Conservation (phyloP, 2,888 invertebrate genomes). For the Alsophila aescularia region DNA sequence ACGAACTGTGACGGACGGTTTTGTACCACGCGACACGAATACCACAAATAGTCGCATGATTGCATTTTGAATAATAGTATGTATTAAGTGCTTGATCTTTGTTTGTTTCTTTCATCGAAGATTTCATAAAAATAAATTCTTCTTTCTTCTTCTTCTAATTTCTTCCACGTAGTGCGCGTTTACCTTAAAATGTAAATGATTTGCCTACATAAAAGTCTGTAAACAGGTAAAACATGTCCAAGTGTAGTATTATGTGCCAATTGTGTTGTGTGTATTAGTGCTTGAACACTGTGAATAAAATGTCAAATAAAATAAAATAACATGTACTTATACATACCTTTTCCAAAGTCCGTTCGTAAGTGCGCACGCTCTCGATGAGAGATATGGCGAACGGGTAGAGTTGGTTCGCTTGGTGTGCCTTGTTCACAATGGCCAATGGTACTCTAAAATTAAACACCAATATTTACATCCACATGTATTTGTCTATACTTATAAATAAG, state of each 20-base stretch:
- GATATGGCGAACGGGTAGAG: constrained; percentile 99
- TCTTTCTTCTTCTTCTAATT: too few relatives aligned
- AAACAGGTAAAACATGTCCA: constrained; percentile 22
- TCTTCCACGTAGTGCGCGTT: too few relatives aligned
- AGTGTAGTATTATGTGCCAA: constrained; percentile 50
- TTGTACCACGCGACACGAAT: too few relatives aligned
- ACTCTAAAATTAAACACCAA: constrained; percentile 86
- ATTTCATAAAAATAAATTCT: too few relatives aligned
- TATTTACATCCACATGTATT: not conserved
- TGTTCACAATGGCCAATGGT: constrained; percentile 98
- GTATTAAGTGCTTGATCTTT: too few relatives aligned
- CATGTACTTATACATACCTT: constrained; percentile 87
- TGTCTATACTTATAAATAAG: too few relatives aligned
- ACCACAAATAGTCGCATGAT: too few relatives aligned
- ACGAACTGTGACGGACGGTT: too few relatives aligned
- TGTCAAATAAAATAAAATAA: constrained; percentile 29
- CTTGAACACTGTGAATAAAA: constrained; percentile 51
- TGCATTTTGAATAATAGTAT: too few relatives aligned
- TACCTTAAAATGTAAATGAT: too few relatives aligned
- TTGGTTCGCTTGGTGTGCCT: constrained; percentile 99
- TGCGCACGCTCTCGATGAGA: constrained; percentile 97
- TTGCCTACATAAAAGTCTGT: not conserved
- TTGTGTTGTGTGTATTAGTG: constrained; percentile 63
- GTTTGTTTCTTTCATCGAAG: too few relatives aligned
- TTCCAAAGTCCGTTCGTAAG: constrained; percentile 98